Evolutionary conservation across 1,140 invertebrate species (phyloP).

Genomic region (Oedothorax gibbosus): DNA sequence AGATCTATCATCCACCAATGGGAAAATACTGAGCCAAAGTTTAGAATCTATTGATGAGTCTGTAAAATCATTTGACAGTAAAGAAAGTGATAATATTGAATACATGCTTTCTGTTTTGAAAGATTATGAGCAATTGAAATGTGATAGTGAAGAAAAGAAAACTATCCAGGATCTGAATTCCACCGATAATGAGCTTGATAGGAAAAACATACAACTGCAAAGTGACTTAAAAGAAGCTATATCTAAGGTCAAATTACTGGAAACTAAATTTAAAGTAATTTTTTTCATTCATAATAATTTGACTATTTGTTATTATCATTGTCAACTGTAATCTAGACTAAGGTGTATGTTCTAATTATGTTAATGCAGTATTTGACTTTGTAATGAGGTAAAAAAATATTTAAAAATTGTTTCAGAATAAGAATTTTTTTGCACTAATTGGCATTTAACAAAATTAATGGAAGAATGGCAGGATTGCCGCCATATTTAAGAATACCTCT

Average conservation of each 20-base stretch:
- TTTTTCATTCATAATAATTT: background rate
- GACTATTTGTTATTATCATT: no score
- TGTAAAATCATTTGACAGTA: background rate
- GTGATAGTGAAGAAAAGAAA: conserved; percentile 2
- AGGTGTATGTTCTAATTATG: no score
- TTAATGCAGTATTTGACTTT: no score
- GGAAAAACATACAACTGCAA: background rate
- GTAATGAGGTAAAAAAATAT: no score
- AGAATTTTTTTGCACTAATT: no score
- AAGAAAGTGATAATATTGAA: background rate
- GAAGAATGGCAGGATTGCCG: no score
- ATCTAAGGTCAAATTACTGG: conserved; percentile 12
- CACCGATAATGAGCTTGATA: conserved; percentile 12
- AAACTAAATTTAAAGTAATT: conserved; percentile 26
- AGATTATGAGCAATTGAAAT: conserved; percentile 32
- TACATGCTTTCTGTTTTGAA: background rate
- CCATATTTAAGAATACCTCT: no score
- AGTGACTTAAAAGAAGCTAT: background rate
- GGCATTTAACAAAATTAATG: no score
- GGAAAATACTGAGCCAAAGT: background rate
- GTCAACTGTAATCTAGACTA: no score
- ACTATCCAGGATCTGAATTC: conserved; percentile 13
- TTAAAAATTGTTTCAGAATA: no score
- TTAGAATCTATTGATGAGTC: background rate
- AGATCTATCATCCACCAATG: no score